phyloP scores from a whole-genome alignment of 2,113 vertebrate species.

The Dendrocopos noguchii region DNA sequence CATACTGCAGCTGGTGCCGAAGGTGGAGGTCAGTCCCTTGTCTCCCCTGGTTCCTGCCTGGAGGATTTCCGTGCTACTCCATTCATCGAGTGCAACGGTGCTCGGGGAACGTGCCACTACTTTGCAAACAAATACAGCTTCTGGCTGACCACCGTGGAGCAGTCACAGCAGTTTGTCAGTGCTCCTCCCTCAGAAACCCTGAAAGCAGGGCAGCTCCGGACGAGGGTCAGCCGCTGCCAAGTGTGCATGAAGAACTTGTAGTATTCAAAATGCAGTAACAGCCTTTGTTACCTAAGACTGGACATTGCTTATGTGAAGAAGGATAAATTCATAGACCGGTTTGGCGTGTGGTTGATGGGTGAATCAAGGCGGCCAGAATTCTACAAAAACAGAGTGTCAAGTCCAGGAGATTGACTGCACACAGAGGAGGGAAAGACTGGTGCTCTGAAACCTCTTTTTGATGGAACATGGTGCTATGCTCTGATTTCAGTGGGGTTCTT shows the following conservation, averaged over 20 bases:
- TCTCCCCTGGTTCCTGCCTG: constrained; percentile 94
- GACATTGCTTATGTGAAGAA: not conserved
- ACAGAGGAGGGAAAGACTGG: not conserved
- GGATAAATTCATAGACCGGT: not conserved
- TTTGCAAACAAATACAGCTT: constrained; percentile 98
- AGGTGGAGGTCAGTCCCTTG: constrained; percentile 92
- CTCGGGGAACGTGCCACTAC: constrained; percentile 91
- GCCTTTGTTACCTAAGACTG: not conserved
- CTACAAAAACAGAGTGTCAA: not conserved
- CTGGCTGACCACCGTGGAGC: constrained; percentile 90
- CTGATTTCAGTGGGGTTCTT: not conserved
- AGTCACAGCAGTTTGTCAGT: constrained; percentile 79
- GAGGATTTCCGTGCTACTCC: constrained; percentile 95
- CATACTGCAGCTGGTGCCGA: constrained; percentile 91
- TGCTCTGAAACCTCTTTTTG: not conserved
- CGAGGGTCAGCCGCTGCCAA: constrained; percentile 92
- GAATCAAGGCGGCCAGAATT: not conserved
- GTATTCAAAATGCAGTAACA: not conserved
- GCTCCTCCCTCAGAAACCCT: constrained; percentile 81
- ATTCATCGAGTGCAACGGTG: constrained; percentile 95
- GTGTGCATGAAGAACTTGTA: constrained; percentile 97
- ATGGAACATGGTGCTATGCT: constrained; percentile 81
- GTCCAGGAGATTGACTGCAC: not conserved
- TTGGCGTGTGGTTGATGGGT: not conserved
- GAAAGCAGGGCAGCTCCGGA: constrained; percentile 88